Evolutionary conservation across 2,113 vertebrate genomes (phyloP).

Genomic region (Nothoprocta pentlandii): DNA sequence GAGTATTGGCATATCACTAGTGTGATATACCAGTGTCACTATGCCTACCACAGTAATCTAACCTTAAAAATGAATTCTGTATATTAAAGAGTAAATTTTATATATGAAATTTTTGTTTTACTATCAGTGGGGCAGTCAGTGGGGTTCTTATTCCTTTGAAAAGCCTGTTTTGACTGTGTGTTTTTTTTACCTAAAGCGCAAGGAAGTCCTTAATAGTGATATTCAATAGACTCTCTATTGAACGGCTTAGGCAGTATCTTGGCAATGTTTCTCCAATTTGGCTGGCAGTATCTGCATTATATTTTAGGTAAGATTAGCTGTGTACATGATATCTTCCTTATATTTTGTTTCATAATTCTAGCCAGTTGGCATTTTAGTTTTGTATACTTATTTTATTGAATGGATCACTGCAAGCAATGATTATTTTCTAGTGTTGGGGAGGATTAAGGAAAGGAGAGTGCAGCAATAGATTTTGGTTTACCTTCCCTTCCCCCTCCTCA

Average conservation of each 20-base stretch:
- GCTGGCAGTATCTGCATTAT: background rate
- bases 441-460: background rate
- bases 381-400: background rate
- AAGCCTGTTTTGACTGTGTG: background rate
- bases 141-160: background rate
- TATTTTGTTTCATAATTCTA: background rate
- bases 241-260: background rate
- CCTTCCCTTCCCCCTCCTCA: fast-evolving
- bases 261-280: background rate
- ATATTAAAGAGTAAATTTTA: background rate
- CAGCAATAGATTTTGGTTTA: background rate
- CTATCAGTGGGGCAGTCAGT: background rate
- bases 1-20: background rate
- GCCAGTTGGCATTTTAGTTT: background rate
- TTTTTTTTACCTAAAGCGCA: background rate
- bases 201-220: background rate
- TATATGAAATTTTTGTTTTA: background rate
- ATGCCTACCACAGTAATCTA: background rate
- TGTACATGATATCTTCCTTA: background rate
- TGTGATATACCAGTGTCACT: too few relatives aligned
- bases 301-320: background rate
- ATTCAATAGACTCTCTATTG: background rate
- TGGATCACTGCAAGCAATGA: fast-evolving
- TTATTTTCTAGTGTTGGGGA: background rate
- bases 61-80: background rate